Evolutionary conservation across 2,888 invertebrate genomes (phyloP), one percentile per base, ranked within the genome.

Genomic region (Lasioglossum marginatum): DNA sequence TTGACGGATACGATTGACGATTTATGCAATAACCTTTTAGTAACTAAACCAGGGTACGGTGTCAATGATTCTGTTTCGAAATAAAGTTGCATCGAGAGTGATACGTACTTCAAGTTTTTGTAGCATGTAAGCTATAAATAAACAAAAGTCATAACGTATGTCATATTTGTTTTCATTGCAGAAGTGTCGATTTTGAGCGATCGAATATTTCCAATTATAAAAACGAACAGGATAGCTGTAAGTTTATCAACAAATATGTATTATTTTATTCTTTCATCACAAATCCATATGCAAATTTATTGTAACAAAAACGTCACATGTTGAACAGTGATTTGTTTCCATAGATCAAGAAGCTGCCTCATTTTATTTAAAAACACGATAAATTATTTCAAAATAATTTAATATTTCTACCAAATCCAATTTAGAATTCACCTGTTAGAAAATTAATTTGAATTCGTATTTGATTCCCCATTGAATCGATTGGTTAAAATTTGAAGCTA

Each of bases 41-140:
- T 93, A 94, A 94, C 92, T 94, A 94, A 94, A 94, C 93, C 93
- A 93, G 94, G 93, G 87, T 92, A 94, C 89, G 87, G 83, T 94
- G 94, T 93, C 94, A 94, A 90, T 92, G 92, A 91, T 90, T 88
- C 86, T 77, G 78, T 93, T 93, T 90, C 91, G 92, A 91, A 92
- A 93, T 86, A 88, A 88, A 73, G 68, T 84, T 85, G 83, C 88
- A 87, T 87, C 88, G 87, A 87, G 86, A 87, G 86, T 80, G 84
- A 87, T 86, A 72, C 83, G 73, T 40, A 78, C 72, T 63, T 80
- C 48, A 79, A 73, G 72, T 74, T 90, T 76, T 77, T 78, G 81
- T 78, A 83, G 72, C 76, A 72, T 79, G 60, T 72, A 76, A 48
- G 81, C 72, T 90, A 90, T 83, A 89, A 89, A 90, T 90, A 90